Evolutionary conservation across 2,113 vertebrate species (phyloP).

Genomic region (Psittacula cyanocephala): DNA sequence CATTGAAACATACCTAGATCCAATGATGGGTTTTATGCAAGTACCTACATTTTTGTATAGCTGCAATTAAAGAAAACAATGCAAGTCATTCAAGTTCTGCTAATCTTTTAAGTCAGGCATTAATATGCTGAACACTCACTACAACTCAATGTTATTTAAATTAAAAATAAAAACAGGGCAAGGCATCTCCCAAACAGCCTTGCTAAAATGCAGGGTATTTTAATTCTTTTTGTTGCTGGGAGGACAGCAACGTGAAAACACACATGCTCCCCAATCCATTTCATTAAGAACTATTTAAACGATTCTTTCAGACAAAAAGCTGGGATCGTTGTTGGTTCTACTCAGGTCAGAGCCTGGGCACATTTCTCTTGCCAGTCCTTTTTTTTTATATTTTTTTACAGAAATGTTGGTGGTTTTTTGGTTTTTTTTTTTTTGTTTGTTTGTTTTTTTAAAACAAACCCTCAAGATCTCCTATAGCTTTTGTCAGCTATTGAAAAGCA

Average conservation of each 20-base stretch:
- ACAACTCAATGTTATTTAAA: not conserved
- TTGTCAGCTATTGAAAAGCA: constrained; percentile 29
- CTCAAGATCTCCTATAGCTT: constrained; percentile 19
- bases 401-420: not conserved
- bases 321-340: not conserved
- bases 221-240: not conserved
- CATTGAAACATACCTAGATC: not conserved
- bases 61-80: constrained; percentile 3
- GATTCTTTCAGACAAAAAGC: not conserved
- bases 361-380: not conserved
- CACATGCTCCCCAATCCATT: not conserved
- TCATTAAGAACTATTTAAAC: not conserved
- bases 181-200: not conserved
- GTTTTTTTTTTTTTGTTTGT: no score
- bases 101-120: constrained; percentile 27
- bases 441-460: not conserved
- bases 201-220: not conserved
- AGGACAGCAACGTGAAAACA: not conserved
- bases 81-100: constrained; percentile 8
- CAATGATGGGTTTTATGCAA: not conserved
- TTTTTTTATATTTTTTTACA: not conserved
- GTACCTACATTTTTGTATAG: constrained; percentile 36
- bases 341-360: not conserved
- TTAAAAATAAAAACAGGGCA: not conserved
- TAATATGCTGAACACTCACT: constrained; percentile 15